These are phyloP conservation scores for Atlantisia rogersi DNA, from an alignment of 2,113 vertebrate genomes.

Conservation along the genomic window DNA sequence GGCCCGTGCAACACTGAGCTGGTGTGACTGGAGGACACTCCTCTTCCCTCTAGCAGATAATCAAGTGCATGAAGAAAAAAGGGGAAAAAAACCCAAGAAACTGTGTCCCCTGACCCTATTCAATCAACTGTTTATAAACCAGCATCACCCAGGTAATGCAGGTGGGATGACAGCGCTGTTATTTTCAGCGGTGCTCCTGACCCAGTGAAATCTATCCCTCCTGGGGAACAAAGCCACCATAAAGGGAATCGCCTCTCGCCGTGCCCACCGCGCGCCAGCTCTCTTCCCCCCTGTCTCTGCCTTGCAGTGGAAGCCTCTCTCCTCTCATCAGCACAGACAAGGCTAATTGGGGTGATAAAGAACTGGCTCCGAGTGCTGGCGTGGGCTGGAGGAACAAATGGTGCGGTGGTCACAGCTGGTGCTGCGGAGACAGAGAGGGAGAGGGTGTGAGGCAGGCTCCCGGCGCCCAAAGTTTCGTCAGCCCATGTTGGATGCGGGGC, in stretches of 20 bases:
- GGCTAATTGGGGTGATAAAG: slow-evolving; percentile 58
- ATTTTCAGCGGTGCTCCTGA: not conserved
- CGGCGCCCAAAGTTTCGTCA: not conserved
- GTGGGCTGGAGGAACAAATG: slow-evolving; percentile 55
- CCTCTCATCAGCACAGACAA: slow-evolving; percentile 67
- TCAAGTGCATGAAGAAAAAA: not conserved
- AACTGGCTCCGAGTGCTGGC: slow-evolving; percentile 19
- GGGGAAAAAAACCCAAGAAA: not conserved
- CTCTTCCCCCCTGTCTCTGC: not conserved
- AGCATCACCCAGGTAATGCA: not conserved
- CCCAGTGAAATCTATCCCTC: not conserved
- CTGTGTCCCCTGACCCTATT: fast-evolving
- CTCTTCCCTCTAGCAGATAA: not conserved
- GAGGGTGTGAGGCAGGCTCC: slow-evolving; percentile 39
- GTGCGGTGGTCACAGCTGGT: slow-evolving; percentile 43
- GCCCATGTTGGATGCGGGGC: not conserved
- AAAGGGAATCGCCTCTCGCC: not conserved
- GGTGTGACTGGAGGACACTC: not conserved
- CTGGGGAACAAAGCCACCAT: not conserved
- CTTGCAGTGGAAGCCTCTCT: slow-evolving; percentile 40
- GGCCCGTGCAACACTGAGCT: not conserved
- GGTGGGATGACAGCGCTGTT: not conserved
- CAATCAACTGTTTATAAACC: not conserved
- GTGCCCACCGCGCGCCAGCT: not conserved
- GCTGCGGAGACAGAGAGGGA: slow-evolving; percentile 30